phyloP scores from a whole-genome alignment of 2,797 vertebrate genomes.

The Pangasius sanitwongsei region DNA sequence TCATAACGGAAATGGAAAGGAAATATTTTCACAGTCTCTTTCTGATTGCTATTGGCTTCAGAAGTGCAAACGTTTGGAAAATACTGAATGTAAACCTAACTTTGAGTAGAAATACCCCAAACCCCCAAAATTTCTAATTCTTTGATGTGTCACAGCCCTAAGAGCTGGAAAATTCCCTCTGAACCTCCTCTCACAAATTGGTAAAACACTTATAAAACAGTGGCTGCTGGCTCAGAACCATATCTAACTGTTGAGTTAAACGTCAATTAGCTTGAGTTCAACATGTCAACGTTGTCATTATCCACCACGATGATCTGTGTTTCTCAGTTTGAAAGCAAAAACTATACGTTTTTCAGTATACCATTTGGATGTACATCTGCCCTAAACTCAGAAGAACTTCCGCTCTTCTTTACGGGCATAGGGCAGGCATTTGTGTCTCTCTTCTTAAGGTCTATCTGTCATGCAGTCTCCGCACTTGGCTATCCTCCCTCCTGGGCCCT shows the following conservation, averaged over 20 bases:
- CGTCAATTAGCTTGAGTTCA: not conserved
- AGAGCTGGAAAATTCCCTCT: not conserved
- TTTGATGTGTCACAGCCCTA: not conserved
- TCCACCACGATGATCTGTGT: not conserved
- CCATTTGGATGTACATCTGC: not conserved
- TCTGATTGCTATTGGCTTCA: not conserved
- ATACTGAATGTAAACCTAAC: not conserved
- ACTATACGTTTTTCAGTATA: not conserved
- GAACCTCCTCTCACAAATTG: not conserved
- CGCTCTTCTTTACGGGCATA: conserved; percentile 10
- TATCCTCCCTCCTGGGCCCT: conserved; percentile 53
- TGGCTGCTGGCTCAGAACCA: not conserved
- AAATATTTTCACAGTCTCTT: not conserved
- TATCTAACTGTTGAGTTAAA: not conserved
- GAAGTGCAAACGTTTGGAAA: not conserved
- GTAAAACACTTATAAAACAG: not conserved
- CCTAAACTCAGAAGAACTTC: conserved; percentile 25
- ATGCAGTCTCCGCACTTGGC: conserved; percentile 35
- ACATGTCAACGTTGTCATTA: not conserved
- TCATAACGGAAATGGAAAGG: not conserved
- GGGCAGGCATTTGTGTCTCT: conserved; percentile 21
- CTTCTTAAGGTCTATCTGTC: conserved; percentile 42
- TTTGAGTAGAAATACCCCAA: not conserved
- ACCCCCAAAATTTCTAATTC: not conserved
- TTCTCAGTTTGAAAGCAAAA: not conserved